Evolutionary conservation across 2,888 invertebrate species (phyloP).

Genomic region (Acrobasis consociella): DNA sequence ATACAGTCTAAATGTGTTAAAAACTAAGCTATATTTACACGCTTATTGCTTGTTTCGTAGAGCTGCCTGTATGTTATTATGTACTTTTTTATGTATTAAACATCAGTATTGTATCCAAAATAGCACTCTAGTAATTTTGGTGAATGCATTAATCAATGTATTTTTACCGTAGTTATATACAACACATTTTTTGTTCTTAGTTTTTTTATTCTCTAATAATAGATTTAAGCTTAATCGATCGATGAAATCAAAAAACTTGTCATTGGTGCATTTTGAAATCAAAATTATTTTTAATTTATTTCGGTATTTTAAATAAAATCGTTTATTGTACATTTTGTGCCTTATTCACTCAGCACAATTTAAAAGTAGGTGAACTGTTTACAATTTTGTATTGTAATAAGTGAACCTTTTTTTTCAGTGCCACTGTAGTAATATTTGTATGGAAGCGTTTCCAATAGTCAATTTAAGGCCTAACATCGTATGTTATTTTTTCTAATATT

Average conservation of each 20-base stretch:
- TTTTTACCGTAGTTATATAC: conserved; percentile 3
- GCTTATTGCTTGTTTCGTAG: conserved; percentile 36
- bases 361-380: conserved; percentile 41
- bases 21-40: conserved; percentile 57
- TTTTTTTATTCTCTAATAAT: conserved; percentile 13
- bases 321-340: conserved; percentile 47
- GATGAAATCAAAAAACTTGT: conserved; percentile 16
- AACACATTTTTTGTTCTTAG: conserved; percentile 4
- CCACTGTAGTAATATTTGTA: conserved; percentile 60
- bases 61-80: conserved; percentile 29
- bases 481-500: conserved; percentile 55
- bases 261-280: conserved; percentile 20
- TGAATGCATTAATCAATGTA: conserved; percentile 4
- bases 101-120: conserved; percentile 61
- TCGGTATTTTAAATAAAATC: conserved; percentile 21
- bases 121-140: conserved; percentile 24
- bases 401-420: conserved; percentile 58
- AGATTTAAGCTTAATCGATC: conserved; percentile 16
- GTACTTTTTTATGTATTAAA: conserved; percentile 46
- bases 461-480: conserved; percentile 56
- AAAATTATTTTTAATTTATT: conserved; percentile 24
- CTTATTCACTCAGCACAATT: conserved; percentile 66
- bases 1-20: conserved; percentile 54
- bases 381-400: conserved; percentile 40
- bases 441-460: conserved; percentile 70